Evolutionary conservation across 2,113 vertebrate genomes (phyloP).

Genomic region (Petaurus breviceps): DNA sequence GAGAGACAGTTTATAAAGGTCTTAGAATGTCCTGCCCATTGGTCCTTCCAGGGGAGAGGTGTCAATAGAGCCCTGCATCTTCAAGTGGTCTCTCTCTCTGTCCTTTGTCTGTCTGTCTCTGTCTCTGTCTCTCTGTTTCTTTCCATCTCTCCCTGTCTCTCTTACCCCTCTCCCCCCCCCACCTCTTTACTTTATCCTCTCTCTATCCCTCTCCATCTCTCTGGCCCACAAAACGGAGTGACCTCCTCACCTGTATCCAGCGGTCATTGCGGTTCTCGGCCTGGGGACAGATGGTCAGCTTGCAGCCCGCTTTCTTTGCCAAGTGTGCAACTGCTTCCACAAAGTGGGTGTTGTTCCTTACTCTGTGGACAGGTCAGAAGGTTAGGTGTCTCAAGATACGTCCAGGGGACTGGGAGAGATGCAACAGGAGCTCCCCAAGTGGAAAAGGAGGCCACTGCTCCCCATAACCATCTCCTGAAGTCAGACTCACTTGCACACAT

Average conservation of each 20-base stretch:
- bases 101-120: too few species aligned
- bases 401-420: not conserved
- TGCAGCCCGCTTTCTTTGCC: slow-evolving; percentile 79
- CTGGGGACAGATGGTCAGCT: slow-evolving; percentile 84
- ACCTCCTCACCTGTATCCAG: slow-evolving; percentile 93
- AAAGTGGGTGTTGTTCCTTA: slow-evolving; percentile 82
- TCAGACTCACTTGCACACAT: slow-evolving; percentile 86
- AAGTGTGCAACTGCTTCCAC: slow-evolving; percentile 82
- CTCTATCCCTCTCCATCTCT: fast-evolving
- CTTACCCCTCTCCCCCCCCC: not conserved
- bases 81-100: not conserved
- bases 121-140: not conserved
- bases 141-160: too few species aligned
- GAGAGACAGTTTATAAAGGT: not conserved
- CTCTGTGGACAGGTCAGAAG: slow-evolving; percentile 3
- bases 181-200: fast-evolving
- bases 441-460: fast-evolving
- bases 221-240: fast-evolving
- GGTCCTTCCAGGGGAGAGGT: not conserved
- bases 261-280: slow-evolving; percentile 87
- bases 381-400: not conserved
- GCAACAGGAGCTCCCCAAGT: fast-evolving
- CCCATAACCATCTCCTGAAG: fast-evolving
- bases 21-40: not conserved
- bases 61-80: not conserved